These are phyloP conservation scores for Myripristis murdjan DNA, from an alignment of 2,797 vertebrate species.

Conservation along the genomic window DNA sequence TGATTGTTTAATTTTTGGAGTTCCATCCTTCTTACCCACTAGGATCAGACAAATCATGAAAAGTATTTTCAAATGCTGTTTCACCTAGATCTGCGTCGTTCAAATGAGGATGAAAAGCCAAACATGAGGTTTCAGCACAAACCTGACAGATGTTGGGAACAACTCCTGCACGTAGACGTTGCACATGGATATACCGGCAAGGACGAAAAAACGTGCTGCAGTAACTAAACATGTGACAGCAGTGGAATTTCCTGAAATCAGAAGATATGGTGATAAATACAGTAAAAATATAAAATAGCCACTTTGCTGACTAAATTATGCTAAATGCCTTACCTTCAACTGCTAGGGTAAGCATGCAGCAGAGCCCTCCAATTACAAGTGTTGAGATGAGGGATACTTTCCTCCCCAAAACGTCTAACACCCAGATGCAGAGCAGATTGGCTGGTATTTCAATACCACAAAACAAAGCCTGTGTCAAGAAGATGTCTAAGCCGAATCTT, in stretches of 20 bases:
- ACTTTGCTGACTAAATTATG: not conserved
- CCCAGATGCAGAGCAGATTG: conserved; percentile 82
- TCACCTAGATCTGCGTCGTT: no score
- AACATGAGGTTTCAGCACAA: conserved; percentile 8
- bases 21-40: no score
- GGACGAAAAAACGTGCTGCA: conserved; percentile 82
- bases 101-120: not conserved
- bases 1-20: no score
- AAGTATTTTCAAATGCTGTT: no score
- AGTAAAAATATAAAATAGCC: not conserved
- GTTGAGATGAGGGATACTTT: conserved; percentile 77
- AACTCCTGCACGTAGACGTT: conserved; percentile 88
- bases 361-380: conserved; percentile 80
- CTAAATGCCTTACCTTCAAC: conserved; percentile 81
- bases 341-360: conserved; percentile 79
- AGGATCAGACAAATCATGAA: no score
- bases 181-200: conserved; percentile 80
- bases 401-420: conserved; percentile 83
- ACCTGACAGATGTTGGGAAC: conserved; percentile 89
- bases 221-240: conserved; percentile 81
- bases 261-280: not conserved
- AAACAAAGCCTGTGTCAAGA: conserved; percentile 90
- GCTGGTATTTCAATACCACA: conserved; percentile 87
- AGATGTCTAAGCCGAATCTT: conserved; percentile 89
- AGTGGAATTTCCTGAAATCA: conserved; percentile 75